These are phyloP conservation scores for Rachycentron canadum DNA, from an alignment of 2,797 vertebrate genomes.

Conservation along the genomic window DNA sequence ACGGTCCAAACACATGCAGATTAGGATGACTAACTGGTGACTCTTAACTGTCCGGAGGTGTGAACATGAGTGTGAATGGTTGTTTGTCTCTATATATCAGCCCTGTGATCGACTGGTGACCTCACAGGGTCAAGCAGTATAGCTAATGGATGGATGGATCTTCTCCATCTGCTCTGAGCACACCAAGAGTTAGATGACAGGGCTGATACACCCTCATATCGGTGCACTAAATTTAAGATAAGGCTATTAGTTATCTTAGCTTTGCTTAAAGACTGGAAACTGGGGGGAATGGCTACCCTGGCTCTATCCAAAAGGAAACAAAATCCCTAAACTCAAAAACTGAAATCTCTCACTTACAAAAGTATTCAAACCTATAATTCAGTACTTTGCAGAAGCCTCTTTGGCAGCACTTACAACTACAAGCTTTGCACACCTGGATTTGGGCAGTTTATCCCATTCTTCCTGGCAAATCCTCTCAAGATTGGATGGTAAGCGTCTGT, in stretches of 20 bases:
- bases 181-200: neutral
- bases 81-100: neutral
- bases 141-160: neutral
- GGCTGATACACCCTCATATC: neutral
- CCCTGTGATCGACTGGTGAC: neutral
- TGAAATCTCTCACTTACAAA: neutral
- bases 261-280: neutral
- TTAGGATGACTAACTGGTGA: too few species aligned
- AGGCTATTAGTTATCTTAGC: too few species aligned
- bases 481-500: neutral
- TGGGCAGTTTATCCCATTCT: neutral
- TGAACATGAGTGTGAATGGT: neutral
- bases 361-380: neutral
- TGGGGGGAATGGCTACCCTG: too few species aligned
- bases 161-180: neutral
- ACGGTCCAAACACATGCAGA: too few species aligned
- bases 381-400: neutral
- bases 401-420: neutral
- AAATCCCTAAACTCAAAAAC: neutral
- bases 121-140: neutral
- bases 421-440: neutral
- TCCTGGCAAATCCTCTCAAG: neutral
- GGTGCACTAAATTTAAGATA: neutral
- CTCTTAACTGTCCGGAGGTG: neutral
- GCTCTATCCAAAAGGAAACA: neutral